Base-by-base conservation (phyloP, 2,888 invertebrate genomes). In the Carpatolechia fugitivella region DNA sequence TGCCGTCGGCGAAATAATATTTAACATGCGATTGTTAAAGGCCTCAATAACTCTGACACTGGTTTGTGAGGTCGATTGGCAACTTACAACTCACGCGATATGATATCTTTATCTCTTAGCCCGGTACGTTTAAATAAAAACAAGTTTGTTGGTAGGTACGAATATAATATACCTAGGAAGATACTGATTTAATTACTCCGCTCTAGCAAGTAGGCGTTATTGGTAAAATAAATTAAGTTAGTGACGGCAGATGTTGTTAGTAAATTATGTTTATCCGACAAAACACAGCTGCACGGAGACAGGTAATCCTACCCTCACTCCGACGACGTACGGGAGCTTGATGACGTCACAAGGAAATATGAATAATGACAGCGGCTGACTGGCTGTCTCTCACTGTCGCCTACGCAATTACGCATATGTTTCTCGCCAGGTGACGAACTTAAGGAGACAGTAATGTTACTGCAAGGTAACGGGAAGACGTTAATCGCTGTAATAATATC, bases 241-340 rank as follows among this genome's bases (percentile, higher is more conserved):
- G 73, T 78, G 76, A 75, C 70, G 75, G 77, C 79, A 82, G 75
- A 79, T 78, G 81, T 80, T 80, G 76, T 81, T 82, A 80, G 79
- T 83, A 78, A 81, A 81, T 85, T 81, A 82, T 81, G 81, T 82
- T 82, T 78, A 83, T 80, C 79, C 80, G 76, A 76, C 81, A 80
- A 75, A 76, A 70, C 82, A 70, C 85, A 83, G 81, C 78, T 84
- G 85, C 70, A 75, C 64, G 71, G 70, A 70, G 74, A 73, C 72
- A 74, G 74, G 79, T 82, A 85, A 84, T 82, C 80, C 81, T 69
- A 80, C 69, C 70, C 80, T 69, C 64, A 76, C 68, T 73, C 18
- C 20, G 13, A n/a, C 44, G 29, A 44, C 29, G 72, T 67, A 69
- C 69, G 70, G 67, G 66, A 73, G 63, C 6, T 75, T 70, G 66